Base-by-base conservation (phyloP, 2,113 vertebrate genomes). In the Otocyon megalotis region DNA sequence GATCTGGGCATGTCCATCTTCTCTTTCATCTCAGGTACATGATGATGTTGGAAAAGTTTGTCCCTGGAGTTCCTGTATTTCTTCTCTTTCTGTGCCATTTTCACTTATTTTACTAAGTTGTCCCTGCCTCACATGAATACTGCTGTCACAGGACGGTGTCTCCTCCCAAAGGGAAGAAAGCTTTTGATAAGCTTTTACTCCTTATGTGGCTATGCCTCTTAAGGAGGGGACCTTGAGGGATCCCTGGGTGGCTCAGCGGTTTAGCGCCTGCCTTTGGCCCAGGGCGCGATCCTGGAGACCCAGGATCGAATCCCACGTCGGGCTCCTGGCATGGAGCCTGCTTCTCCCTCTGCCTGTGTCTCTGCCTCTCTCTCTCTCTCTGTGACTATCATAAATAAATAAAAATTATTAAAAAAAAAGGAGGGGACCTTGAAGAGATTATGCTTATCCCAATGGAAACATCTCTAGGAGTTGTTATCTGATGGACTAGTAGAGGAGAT, bases 11-110 rank as follows among this genome's bases (percentile, higher is more conserved):
- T 85, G 12, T 71, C 79, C 85, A 90, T 90, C 56, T 60, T 88
- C 35, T 92, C 71, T 65, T 94, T 94, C 28, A 85, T 77, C 74
- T 94, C 96, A 97, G 89, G 85, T 93, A 90, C 48, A 67, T 3
- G 3, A 60, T 26, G 3, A 81, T 20, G 48, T 86, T 90, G n/a
- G 72, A 72, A 86, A 80, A n/a, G 32, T 77, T 79, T 77, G 69
- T 88, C 53, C 62, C 37, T 43, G 32, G 20, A 74, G 14, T 43
- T 14, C 50, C 32, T 28, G 19, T 32, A 69, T 50, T 58, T 48
- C 56, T 79, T 95, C n/a, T 56, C 48, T 11, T 56, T 63, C 30
- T 77, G 69, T 54, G 53, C 32, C 76, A 35, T 43, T 67, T 92
- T 26, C 35, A 12, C 54, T 56, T 62, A 19, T 53, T 71, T 53